phyloP scores from a whole-genome alignment of 2,113 vertebrate species.

The Cheirogaleus medius region DNA sequence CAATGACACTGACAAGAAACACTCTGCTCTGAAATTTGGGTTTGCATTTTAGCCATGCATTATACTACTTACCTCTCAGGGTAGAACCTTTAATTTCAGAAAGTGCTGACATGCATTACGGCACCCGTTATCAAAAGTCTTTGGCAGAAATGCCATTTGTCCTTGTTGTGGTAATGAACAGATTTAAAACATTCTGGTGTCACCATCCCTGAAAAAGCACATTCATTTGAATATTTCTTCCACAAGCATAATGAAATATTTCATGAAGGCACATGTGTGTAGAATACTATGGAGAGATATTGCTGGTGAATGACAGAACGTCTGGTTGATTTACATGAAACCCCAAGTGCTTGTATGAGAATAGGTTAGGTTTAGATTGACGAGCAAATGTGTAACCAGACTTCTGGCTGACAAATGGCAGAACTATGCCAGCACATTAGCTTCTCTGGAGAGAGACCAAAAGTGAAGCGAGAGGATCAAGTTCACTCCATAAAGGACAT shows the following conservation, averaged over 20 bases:
- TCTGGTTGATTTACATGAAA: slow-evolving; percentile 87
- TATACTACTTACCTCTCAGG: slow-evolving; percentile 81
- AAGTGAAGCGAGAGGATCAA: slow-evolving; percentile 82
- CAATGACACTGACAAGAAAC: slow-evolving; percentile 61
- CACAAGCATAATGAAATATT: slow-evolving; percentile 72
- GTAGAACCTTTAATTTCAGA: slow-evolving; percentile 82
- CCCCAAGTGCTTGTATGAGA: slow-evolving; percentile 85
- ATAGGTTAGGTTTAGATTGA: slow-evolving; percentile 91
- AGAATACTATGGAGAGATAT: slow-evolving; percentile 70
- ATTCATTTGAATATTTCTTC: slow-evolving; percentile 82
- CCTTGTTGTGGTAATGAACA: slow-evolving; percentile 81
- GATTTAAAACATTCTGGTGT: slow-evolving; percentile 82
- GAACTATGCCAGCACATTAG: slow-evolving; percentile 87
- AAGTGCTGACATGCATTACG: slow-evolving; percentile 77
- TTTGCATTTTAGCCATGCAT: slow-evolving; percentile 70
- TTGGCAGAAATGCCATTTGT: slow-evolving; percentile 79
- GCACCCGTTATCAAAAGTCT: slow-evolving; percentile 78
- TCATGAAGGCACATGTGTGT: slow-evolving; percentile 73
- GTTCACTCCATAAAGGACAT: slow-evolving; percentile 84
- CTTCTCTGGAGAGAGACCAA: slow-evolving; percentile 85
- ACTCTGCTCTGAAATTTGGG: slow-evolving; percentile 44
- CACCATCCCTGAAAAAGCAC: slow-evolving; percentile 81
- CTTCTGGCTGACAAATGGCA: slow-evolving; percentile 91
- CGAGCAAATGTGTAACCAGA: slow-evolving; percentile 89
- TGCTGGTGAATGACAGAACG: slow-evolving; percentile 87